Evolutionary conservation across 2,797 vertebrate genomes (phyloP), one percentile per base, ranked within the genome.

Genomic region (Acanthurus leucopareius): DNA sequence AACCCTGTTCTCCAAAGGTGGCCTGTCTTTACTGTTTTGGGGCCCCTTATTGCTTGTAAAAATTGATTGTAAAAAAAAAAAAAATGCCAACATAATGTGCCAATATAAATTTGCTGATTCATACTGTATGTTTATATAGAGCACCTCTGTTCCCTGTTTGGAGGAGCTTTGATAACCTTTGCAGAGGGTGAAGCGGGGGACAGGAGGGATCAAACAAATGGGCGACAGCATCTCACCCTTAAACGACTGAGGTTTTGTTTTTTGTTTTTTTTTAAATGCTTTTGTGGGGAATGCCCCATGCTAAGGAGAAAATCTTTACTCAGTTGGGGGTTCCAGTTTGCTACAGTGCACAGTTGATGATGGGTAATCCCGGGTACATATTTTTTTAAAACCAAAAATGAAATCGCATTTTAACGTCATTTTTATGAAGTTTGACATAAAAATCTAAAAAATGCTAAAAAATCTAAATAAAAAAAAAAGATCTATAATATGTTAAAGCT

Each of bases 381-480:
- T 95, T 94, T 94, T 95, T 95, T 94, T 92, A 93, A 95, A 95
- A 94, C 94, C 94, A 96, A 96, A 96, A 94, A 93, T 89, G 73
- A 92, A 94, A 93, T 94, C 5, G 88, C 92, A 93, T 94, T 95
- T 94, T 94, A 93, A 93, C 87, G 81, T 95, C 88, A 93, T 95
- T 94, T 94, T 92, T 94, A 94, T 94, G 92, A 94, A 93, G 92
- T 94, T 95, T 95, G 92, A 93, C 91, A 95, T 86, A 90, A 93
- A 94, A 93, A 91, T 75, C 83, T 87, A 86, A 86, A 90, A 91
- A 92, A 92, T 89, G 84, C 79, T 86, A 82, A 89, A 92, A 93
- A 92, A 91, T 90, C 63, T 91, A 91, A 92, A 85, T 86, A 80
- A 25, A 75, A 80, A 77, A 88, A 89, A 87, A 85, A 82, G 52